Evolutionary conservation across 2,888 invertebrate species (phyloP).

Genomic region (Baronia brevicornis): DNA sequence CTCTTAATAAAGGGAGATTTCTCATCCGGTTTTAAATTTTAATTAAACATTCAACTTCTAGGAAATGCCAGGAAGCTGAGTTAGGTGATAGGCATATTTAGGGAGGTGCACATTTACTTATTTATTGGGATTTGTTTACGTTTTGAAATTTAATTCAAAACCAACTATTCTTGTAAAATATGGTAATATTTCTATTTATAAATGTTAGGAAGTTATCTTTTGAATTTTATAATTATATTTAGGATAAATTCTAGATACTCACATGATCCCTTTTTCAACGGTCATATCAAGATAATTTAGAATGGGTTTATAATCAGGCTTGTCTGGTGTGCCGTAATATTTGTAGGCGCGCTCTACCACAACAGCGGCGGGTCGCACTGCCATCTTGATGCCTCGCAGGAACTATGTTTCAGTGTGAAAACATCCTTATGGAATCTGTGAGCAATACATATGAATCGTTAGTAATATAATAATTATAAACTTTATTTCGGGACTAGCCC

Average conservation of each 20-base stretch:
- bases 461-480: too few relatives aligned
- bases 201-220: too few relatives aligned
- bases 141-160: too few relatives aligned
- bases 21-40: too few relatives aligned
- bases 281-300: slow-evolving; percentile 83
- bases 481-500: too few relatives aligned
- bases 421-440: slow-evolving; percentile 37
- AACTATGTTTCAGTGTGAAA: slow-evolving; percentile 25
- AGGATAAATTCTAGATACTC: slow-evolving; percentile 56
- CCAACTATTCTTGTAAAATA: too few relatives aligned
- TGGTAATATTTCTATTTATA: too few relatives aligned
- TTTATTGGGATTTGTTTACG: too few relatives aligned
- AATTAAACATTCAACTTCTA: too few relatives aligned
- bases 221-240: background rate
- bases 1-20: too few relatives aligned
- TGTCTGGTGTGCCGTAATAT: slow-evolving; percentile 76
- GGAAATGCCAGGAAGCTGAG: too few relatives aligned
- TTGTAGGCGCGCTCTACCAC: slow-evolving; percentile 81
- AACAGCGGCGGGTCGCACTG: slow-evolving; percentile 72
- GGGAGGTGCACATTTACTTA: background rate
- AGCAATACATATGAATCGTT: slow-evolving; percentile 22
- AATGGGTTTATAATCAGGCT: slow-evolving; percentile 72
- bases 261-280: slow-evolving; percentile 86
- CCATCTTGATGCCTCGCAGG: slow-evolving; percentile 40
- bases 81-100: too few relatives aligned